Base-by-base conservation (phyloP, 2,797 vertebrate species). In the Onychomys leucogaster region DNA sequence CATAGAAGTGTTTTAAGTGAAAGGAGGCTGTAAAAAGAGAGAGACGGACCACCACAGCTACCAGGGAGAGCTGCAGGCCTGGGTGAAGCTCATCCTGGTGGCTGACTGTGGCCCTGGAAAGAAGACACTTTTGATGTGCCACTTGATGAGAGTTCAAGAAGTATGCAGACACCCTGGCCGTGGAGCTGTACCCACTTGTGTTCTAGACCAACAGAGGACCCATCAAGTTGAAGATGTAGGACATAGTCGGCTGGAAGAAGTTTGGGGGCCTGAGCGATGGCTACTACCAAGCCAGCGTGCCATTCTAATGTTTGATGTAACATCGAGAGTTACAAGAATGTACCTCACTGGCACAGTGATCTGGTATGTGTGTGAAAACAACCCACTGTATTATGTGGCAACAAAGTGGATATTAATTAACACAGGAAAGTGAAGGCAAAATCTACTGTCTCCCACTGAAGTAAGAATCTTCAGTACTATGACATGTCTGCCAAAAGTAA, bases 371-470 rank as follows among this genome's bases (percentile, higher is more conserved):
- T 59, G 78, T 57, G 52, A 7, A 81, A 59, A 82, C 80, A 82
- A 59, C 55, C 55, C 55, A 61, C 5, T 41, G 80, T 8, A 16
- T 9, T 82, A 55, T 8, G 37, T 41, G 13, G 13, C 7, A 11
- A 41, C 55, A 61, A 83, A 82, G n/a, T 99, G 98, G 99, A 99
- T 98, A 99, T 99, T 97, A 99, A 99, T 99, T 97, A 99, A 99
- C 99, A 99, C 98, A 99, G 99, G 98, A 99, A 99, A 99, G 99
- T 99, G 94, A 99, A 99, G 98, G 99, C 99, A 96, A 99, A 99
- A 98, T 99, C 99, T 92, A 99, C 99, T 8, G 99, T 99, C 91
- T 99, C 99, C 98, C 99, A 99, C 98, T 99, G 99, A 98, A 99
- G 99, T 99, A 99, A 99, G 99, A 99, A 99, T 96, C 99, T 99